A percentile compares a stretch with the other conserved stretches of the same genome.
Conservation (phyloP, 2,888 invertebrate genomes). For the Leucophora obtusa region DNA sequence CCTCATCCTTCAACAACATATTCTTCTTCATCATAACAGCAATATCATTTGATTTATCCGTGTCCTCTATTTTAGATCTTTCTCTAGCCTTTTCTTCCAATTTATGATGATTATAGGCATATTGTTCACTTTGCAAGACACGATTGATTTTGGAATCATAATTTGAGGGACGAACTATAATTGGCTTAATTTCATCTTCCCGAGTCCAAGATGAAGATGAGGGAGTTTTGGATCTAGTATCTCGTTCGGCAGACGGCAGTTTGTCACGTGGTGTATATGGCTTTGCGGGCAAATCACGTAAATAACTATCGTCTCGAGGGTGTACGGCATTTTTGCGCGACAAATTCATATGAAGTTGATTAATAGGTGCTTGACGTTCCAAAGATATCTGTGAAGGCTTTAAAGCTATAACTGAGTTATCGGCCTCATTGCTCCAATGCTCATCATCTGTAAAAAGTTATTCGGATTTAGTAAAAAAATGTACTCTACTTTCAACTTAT, state of each 20-base stretch:
- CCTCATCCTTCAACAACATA: conserved; percentile 68
- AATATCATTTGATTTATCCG: conserved; percentile 76
- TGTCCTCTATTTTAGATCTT: conserved; percentile 71
- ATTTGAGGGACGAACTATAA: conserved; percentile 76
- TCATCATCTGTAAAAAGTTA: conserved; percentile 73
- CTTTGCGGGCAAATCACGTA: conserved; percentile 77
- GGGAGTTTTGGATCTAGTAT: conserved; percentile 60
- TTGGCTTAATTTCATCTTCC: conserved; percentile 78
- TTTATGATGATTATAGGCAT: conserved; percentile 63
- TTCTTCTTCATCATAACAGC: conserved; percentile 75
- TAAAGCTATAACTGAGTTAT: conserved; percentile 77
- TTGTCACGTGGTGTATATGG: conserved; percentile 72
- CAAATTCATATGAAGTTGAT: conserved; percentile 72
- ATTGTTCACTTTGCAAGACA: conserved; percentile 74
- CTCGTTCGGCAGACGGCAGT: conserved; percentile 47
- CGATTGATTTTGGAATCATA: conserved; percentile 78
- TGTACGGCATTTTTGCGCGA: conserved; percentile 76
- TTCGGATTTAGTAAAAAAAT: background rate
- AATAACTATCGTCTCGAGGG: conserved; percentile 76
- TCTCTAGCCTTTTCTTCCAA: conserved; percentile 57
- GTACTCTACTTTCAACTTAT: background rate
- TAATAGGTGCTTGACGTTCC: conserved; percentile 67
- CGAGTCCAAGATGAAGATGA: conserved; percentile 71
- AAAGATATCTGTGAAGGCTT: conserved; percentile 77
- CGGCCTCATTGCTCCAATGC: conserved; percentile 78